Evolutionary conservation across 2,797 vertebrate genomes (phyloP), one percentile per base, ranked within the genome.

Genomic region (Rhadinocentrus ornatus): DNA sequence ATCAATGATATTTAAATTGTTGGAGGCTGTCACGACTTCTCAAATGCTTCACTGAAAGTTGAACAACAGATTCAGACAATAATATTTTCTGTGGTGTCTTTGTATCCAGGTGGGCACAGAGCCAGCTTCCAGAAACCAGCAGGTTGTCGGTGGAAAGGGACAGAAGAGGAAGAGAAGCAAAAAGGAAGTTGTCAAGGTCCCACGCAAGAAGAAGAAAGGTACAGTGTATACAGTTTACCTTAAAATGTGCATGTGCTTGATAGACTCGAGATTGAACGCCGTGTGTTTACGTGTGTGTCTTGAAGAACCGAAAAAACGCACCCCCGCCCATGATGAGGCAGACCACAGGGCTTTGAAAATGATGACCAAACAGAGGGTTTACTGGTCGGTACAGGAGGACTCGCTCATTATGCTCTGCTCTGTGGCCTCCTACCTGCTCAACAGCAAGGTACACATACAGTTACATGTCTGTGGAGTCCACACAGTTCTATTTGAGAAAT

Each of bases 331-430:
- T 0, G 98, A 99, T 0, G 94, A 96, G 71, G 93, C 95, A 0
- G 98, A 99, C 89, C 96, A 95, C 90, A 94, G 83, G 0, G 98
- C 98, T 15, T 82, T 99, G 82, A 95, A 95, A 74, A 91, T 93
- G 79, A 99, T 99, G 97, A 99, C 98, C 0, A 92, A 95, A 7
- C 95, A 96, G 80, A 95, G 98, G 0, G 98, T 99, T 35, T 91
- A 91, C 63, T 99, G 98, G 97, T 95, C 96, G 0, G 78, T 94
- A 4, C 95, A 95, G 72, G 98, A 99, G 69, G 98, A 99, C 86
- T 96, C 96, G 0, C 88, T 99, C 75, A 92, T 99, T 48, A 96
- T 99, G 96, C 95, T 99, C 8, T 99, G 97, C 85, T 93, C 96
- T 0, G 96, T 98, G 1, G 96, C 97, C n/a, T 94, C 96, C 32